Percentiles rank a stretch among this genome's conserved stretches.
Conservation (phyloP, 2,113 vertebrate genomes). For the Thomomys bottae region DNA sequence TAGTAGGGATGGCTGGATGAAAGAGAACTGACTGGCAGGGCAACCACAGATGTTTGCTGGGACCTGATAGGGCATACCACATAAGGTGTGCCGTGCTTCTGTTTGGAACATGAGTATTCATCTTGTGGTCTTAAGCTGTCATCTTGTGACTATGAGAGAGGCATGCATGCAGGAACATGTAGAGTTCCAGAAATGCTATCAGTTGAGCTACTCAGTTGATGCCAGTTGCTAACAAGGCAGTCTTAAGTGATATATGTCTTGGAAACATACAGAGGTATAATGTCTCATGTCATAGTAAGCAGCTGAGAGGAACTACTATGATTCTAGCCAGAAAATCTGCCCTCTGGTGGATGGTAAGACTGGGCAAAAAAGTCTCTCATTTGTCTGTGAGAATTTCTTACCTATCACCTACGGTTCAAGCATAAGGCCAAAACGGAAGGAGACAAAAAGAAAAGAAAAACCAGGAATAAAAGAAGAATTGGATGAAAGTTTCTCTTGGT, state of each 20-base stretch:
- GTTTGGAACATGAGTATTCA: neutral
- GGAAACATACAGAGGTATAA: neutral
- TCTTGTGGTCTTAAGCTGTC: no score
- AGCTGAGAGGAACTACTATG: neutral
- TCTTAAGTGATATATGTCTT: neutral
- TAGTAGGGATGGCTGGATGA: neutral
- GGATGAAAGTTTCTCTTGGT: neutral
- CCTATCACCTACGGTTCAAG: neutral
- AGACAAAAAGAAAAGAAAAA: neutral
- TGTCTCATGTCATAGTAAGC: neutral
- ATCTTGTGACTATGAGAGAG: neutral
- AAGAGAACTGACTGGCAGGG: neutral
- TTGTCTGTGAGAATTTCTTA: slow-evolving; percentile 2
- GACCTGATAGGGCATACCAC: neutral
- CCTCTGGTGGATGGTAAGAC: neutral
- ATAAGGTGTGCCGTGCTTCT: neutral
- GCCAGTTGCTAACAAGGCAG: neutral
- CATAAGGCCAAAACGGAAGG: neutral
- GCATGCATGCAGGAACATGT: neutral
- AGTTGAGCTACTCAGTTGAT: neutral
- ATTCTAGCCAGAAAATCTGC: neutral
- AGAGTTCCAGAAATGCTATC: neutral
- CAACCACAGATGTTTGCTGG: neutral
- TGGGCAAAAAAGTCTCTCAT: neutral
- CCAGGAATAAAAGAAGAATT: neutral